Percentiles rank a stretch among this genome's conserved stretches.
Evolutionary conservation across 2,113 vertebrate genomes (phyloP).

Genomic region (Leiothrix lutea): DNA sequence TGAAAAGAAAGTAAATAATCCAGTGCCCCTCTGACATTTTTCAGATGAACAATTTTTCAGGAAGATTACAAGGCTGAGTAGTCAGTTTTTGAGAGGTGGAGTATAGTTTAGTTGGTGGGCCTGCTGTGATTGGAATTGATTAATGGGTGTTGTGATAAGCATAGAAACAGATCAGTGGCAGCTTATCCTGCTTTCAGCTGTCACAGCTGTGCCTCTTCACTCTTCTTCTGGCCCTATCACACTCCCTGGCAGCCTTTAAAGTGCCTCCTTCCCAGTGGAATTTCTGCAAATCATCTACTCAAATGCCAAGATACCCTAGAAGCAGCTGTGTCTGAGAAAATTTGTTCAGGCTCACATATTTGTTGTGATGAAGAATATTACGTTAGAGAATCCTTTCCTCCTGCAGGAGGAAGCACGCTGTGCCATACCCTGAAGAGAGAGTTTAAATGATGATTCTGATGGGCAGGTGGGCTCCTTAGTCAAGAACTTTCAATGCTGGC

Average conservation of each 20-base stretch:
- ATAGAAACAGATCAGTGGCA: conserved; percentile 62
- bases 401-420: neutral
- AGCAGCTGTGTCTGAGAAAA: conserved; percentile 63
- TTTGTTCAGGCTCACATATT: neutral
- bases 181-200: conserved; percentile 71
- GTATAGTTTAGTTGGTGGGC: conserved; percentile 46
- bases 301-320: conserved; percentile 50
- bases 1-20: neutral
- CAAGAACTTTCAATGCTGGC: neutral
- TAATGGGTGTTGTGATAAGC: conserved; percentile 70
- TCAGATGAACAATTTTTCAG: conserved; percentile 39
- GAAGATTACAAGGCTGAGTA: conserved; percentile 51
- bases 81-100: conserved; percentile 52
- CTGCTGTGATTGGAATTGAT: conserved; percentile 67
- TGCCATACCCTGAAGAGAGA: neutral
- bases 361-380: conserved; percentile 18
- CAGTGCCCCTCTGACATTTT: neutral
- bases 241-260: conserved; percentile 55
- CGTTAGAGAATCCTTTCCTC: neutral
- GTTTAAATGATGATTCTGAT: neutral
- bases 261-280: conserved; percentile 64
- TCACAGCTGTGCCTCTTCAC: conserved; percentile 71
- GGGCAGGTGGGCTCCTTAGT: conserved; percentile 8
- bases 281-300: conserved; percentile 64
- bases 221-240: conserved; percentile 47